Conservation (phyloP, 64 coral and sea anemone genomes). For the Montipora capricornis region DNA sequence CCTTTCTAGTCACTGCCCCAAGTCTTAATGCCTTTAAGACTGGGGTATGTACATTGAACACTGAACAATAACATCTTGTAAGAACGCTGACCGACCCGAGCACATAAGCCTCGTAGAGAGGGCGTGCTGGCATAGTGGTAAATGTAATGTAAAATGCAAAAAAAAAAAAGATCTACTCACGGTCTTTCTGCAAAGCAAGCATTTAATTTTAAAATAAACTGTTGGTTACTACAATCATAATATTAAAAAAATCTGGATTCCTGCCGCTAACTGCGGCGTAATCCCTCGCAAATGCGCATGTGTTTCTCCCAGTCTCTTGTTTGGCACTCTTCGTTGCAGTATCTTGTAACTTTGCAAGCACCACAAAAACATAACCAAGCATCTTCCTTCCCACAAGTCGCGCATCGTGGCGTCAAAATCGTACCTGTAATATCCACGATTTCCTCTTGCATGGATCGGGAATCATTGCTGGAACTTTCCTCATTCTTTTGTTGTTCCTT, state of each 20-base stretch:
- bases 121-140: too few species aligned
- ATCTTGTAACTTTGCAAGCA: constrained; percentile 23
- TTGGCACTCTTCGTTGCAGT: constrained; percentile 28
- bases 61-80: too few species aligned
- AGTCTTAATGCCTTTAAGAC: too few species aligned
- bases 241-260: not conserved
- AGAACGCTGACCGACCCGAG: too few species aligned
- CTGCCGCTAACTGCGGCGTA: not conserved
- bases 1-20: too few species aligned
- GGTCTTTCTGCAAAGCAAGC: not conserved
- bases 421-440: not conserved
- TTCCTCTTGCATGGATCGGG: not conserved
- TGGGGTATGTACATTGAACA: too few species aligned
- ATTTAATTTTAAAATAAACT: not conserved
- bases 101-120: too few species aligned
- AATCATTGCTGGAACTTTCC: not conserved
- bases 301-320: constrained; percentile 6
- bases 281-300: not conserved
- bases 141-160: too few species aligned
- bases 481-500: not conserved
- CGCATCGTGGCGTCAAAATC: not conserved
- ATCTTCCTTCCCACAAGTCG: constrained; percentile 8
- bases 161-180: not conserved
- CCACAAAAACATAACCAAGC: constrained; percentile 11
- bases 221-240: not conserved